Evolutionary conservation across 2,113 vertebrate genomes (phyloP), one percentile per base, ranked within the genome.

Genomic region (Strigops habroptila): DNA sequence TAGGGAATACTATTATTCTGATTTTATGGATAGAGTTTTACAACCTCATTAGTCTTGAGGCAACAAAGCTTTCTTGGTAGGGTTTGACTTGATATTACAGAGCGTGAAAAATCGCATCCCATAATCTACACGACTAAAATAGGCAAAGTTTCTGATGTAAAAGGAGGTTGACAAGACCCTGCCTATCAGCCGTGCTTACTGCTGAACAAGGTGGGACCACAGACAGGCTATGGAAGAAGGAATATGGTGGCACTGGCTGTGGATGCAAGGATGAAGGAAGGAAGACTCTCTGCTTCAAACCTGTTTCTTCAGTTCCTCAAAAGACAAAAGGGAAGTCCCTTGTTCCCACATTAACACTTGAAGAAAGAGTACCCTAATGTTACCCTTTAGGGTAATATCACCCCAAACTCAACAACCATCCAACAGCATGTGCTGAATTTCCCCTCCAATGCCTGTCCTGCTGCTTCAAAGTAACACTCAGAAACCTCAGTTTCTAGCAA

Each of bases 1-100:
- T 73, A 65, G 81, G 44, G 74, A 91, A 87, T 77, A 69, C 86
- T 46, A 82, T 92, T 95, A 96, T 94, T 96, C 95, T 93, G 91
- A 97, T 96, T 97, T 96, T 97, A 97, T 96, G 96, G 96, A 59
- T 89, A 79, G 88, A 91, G 77, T 94, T 97, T 96, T 97, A 95
- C 95, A 96, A 97, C 93, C 96, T 97, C 95, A 95, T 97, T 97
- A 97, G 95, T 96, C 96, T 93, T 85, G 92, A 96, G 92, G 93
- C 87, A 89, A 96, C 93, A 97, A 92, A 95, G 95, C 93, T 91
- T 96, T 91, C 87, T 94, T 93, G 93, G 75, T 89, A 88, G 93
- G 84, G 93, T 91, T 95, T 91, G 94, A 78, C 75, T 94, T 87
- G 91, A 87, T 88, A 95, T 82, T 96, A 95, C 84, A 86, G 91